Base-by-base conservation (phyloP, 2,888 invertebrate species). In the Enchytraeus crypticus region DNA sequence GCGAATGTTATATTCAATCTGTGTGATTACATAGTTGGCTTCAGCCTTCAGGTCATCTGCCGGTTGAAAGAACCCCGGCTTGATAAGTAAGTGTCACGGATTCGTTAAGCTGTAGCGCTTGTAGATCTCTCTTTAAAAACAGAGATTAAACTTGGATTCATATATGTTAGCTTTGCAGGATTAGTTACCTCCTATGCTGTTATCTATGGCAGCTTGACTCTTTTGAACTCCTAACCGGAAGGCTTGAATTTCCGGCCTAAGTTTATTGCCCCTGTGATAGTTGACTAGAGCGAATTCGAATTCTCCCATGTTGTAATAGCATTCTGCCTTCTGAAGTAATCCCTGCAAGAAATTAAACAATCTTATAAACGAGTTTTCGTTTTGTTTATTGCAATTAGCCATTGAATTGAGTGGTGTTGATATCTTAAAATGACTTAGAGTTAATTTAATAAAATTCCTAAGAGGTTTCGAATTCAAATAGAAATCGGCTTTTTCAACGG, bases 281-380 rank as follows among this genome's bases (percentile, higher is more conserved):
- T 87, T 91, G 74, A 95, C 90, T 30, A 95, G 83, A 70, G 92
- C 91, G 77, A 90, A 86, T 77, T 95, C 95, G 75, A 93, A 95
- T 75, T 92, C 89, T 0, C 92, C 92, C 55, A 92, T 84, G 77
- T 89, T 89, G 79, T 92, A 95, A 45, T 93, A 81, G 0, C 91
- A 87, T 79, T 95, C 93, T 0, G 92, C 93, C 80, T 93, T 95
- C 74, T 90, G 90, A 72, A 88, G 89, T 63, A 92, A 83, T 4
- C 87, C 89, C 82, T 76, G n/a, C 2, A 53, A 29, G 21, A 29
- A 53, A 53, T n/a, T n/a, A n/a, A n/a, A n/a, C n/a, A n/a, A n/a
- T n/a, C n/a, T n/a, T n/a, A n/a, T n/a, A n/a, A n/a, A n/a, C n/a
- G n/a, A n/a, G n/a, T n/a, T n/a, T n/a, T n/a, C n/a, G n/a, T n/a